Evolutionary conservation across 1,140 invertebrate genomes (phyloP), one percentile per base, ranked within the genome.

Genomic region (Drosophila cardini): DNA sequence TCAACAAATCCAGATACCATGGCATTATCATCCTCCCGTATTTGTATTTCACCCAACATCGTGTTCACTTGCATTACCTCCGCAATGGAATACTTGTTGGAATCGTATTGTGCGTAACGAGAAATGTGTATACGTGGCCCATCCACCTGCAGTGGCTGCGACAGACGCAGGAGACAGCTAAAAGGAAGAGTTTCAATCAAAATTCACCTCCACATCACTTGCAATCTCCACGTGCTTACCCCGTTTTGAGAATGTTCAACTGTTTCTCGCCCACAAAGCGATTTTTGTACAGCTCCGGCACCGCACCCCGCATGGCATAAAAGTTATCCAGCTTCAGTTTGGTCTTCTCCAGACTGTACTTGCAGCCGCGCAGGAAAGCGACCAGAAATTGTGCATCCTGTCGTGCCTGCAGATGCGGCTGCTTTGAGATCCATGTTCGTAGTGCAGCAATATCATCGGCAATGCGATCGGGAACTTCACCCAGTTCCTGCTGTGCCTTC

Each of bases 271-370:
- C 78, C 15, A 91, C 90, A 15, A 91, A 72, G 8, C 90, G 86
- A 74, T 91, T 82, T 46, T 90, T 91, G 63, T 91, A 93, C 45
- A 94, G 90, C 71, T 95, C 95, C 0, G 95, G 95, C 6, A 94
- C 91, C 9, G 93, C 90, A 7, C 93, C 92, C 70, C 93, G 92
- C 72, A 95, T 92, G 2, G 94, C 94, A 78, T 95, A 95, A 87
- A 93, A 95, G 85, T 94, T 93, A 77, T 95, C 95, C 7, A 95
- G 67, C 84, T 95, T 95, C 69, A 94, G 92, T 87, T 95, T 95
- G 7, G 94, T 94, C 80, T 93, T 93, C 90, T 95, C 94, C 72
- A 95, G 89, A 74, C 95, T 95, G 90, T 94, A 95, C 91, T 96
- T 96, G 73, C 94, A 94, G 58, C 95, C 94, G 2, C 95, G 93